phyloP scores from a whole-genome alignment of 2,797 vertebrate species.

The Pipistrellus pipistrellus region DNA sequence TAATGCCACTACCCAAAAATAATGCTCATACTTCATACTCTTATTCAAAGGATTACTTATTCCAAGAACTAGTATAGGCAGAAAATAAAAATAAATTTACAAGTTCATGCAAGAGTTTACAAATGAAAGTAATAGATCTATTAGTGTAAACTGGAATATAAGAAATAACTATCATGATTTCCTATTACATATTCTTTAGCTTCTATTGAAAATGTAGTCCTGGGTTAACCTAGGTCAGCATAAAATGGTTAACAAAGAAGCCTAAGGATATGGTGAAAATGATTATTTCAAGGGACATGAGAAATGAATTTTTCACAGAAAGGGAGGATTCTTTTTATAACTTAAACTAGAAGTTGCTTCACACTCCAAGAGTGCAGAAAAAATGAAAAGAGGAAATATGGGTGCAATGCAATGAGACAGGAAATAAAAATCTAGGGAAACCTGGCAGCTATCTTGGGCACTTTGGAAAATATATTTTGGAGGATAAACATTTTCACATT shows the following conservation, averaged over 20 bases:
- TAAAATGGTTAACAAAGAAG: conserved; percentile 24
- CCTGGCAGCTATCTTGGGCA: not conserved
- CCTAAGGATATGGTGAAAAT: not conserved
- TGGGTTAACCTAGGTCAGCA: not conserved
- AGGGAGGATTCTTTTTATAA: not conserved
- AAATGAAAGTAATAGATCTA: conserved; percentile 8
- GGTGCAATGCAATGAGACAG: not conserved
- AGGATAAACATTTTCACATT: conserved; percentile 26
- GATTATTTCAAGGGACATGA: not conserved
- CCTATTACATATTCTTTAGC: not conserved
- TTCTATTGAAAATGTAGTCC: not conserved
- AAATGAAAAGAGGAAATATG: conserved; percentile 3
- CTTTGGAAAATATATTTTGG: not conserved
- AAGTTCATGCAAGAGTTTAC: not conserved
- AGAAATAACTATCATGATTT: not conserved
- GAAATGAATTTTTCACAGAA: not conserved
- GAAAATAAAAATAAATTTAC: conserved; percentile 35
- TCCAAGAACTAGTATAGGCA: not conserved
- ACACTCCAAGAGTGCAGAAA: not conserved
- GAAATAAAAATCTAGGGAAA: not conserved
- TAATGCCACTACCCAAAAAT: not conserved
- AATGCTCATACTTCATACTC: conserved; percentile 3
- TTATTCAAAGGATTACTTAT: conserved; percentile 24
- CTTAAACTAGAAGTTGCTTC: not conserved
- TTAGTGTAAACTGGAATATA: not conserved